Evolutionary conservation across 1,140 invertebrate genomes (phyloP), one percentile per base, ranked within the genome.

Genomic region (Cherax quadricarinatus): DNA sequence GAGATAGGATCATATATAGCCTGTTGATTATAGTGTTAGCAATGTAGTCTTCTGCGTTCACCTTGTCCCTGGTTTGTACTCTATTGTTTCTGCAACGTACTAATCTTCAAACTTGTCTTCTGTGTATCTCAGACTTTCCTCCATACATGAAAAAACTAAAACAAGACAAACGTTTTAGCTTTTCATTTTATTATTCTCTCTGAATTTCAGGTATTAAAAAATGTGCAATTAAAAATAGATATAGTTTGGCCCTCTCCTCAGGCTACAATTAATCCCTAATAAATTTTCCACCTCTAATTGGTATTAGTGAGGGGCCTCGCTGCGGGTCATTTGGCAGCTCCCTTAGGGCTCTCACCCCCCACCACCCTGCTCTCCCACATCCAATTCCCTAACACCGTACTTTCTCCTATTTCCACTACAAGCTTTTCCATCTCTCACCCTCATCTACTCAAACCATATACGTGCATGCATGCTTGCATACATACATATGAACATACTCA

Each of bases 211-310:
- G 4, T 21, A 66, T 21, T 16, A 66, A 66, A 21, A 1, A 10
- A 66, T 66, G 62, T 66, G 18, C 18, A 66, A 16, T 66, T 66
- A 18, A 66, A 21, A 66, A 5, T 66, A 4, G 4, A 16, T 66
- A 5, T 21, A 21, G 70, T 21, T 18, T 75, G n/a, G n/a, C n/a
- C 70, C n/a, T 75, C 6, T 30, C 70, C 70, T 75, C 24, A 4
- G n/a, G 70, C 70, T 12, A 75, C 70, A 75, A 75, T 75, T 75
- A 75, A 75, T 75, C 12, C 24, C 6, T 7, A 12, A 75, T 75
- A 75, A 75, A 75, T 75, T 24, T 75, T 75, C 70, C 70, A 75
- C 70, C 70, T 75, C 24, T 75, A 75, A 75, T 75, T 75, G 70
- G 70, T 75, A 75, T 75, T 21, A 75, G 70, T 75, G 70, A 30